Percentiles rank a stretch among this genome's conserved stretches.
These are phyloP conservation scores for Trichopria drosophilae DNA, from an alignment of 2,888 invertebrate species.

Conservation along the genomic window DNA sequence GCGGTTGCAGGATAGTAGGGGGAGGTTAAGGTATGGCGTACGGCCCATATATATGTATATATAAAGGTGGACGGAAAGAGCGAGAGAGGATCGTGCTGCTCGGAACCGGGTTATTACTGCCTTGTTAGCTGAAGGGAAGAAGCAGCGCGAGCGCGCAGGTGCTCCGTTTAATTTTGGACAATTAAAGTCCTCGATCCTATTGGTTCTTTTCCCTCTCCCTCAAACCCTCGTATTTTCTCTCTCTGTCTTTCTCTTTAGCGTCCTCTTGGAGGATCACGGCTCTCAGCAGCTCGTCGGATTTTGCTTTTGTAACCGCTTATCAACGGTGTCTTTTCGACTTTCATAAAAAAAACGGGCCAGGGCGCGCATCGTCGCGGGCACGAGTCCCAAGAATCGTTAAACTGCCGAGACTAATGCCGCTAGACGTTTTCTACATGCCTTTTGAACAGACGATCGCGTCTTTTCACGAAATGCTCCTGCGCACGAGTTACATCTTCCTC, in stretches of 20 bases:
- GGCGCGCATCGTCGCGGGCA: too few relatives aligned
- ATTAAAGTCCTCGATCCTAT: constrained; percentile 48
- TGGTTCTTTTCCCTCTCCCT: constrained; percentile 5
- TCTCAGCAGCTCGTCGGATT: too few relatives aligned
- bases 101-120: constrained; percentile 53
- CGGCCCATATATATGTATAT: constrained; percentile 10
- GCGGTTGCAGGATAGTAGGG: constrained; percentile 33
- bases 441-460: too few relatives aligned
- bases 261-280: too few relatives aligned
- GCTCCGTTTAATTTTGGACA: constrained; percentile 57
- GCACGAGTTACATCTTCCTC: too few relatives aligned
- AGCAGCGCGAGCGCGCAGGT: constrained; percentile 47
- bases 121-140: constrained; percentile 49
- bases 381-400: too few relatives aligned
- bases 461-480: too few relatives aligned
- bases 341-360: too few relatives aligned
- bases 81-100: constrained; percentile 37
- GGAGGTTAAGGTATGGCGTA: constrained; percentile 32
- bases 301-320: too few relatives aligned
- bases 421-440: too few relatives aligned
- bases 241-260: not conserved
- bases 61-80: constrained; percentile 29
- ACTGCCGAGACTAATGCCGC: too few relatives aligned
- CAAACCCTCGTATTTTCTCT: constrained; percentile 4
- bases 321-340: too few relatives aligned